These are phyloP conservation scores for Crossoptilon crossoptilon DNA, from an alignment of 2,797 vertebrate genomes.

Conservation along the genomic window DNA sequence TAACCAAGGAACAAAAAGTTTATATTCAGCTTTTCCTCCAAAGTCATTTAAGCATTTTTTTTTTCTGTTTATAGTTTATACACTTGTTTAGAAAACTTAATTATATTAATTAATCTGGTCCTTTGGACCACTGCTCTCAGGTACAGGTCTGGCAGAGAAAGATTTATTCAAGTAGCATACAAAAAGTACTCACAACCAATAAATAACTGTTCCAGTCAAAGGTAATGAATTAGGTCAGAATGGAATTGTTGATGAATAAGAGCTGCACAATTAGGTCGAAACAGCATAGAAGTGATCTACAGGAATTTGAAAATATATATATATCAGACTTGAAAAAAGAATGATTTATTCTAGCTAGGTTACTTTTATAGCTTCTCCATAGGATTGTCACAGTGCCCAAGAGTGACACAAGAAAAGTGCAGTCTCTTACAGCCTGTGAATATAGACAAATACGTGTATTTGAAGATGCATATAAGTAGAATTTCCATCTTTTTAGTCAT, in stretches of 20 bases:
- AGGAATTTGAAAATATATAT: neutral
- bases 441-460: neutral
- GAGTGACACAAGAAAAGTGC: neutral
- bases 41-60: neutral
- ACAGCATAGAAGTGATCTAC: neutral
- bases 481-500: neutral
- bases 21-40: neutral
- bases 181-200: neutral
- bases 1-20: neutral
- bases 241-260: neutral
- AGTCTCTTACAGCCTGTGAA: neutral
- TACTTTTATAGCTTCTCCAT: neutral
- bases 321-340: neutral
- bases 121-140: neutral
- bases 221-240: neutral
- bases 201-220: neutral
- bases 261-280: neutral
- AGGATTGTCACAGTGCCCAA: neutral
- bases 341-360: neutral
- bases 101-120: neutral
- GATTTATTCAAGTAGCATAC: neutral
- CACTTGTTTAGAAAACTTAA: neutral
- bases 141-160: neutral
- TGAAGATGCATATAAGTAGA: neutral
- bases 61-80: neutral